These are phyloP conservation scores for Brenthis hecate DNA, from an alignment of 2,888 invertebrate genomes.

Conservation along the genomic window DNA sequence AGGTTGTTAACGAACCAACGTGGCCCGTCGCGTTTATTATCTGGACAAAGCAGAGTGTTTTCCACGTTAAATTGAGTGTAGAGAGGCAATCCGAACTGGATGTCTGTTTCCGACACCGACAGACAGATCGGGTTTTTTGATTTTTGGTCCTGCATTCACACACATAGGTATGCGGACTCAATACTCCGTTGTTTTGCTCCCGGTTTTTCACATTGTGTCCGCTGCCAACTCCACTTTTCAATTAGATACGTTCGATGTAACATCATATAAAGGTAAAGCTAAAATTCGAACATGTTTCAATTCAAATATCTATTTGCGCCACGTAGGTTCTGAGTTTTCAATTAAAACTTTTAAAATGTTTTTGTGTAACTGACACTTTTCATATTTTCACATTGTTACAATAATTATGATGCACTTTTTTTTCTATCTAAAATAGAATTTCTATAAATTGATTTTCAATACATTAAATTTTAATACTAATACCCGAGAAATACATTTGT, in stretches of 20 bases:
- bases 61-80: conserved; percentile 66
- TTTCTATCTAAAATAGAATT: too few species aligned
- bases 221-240: conserved; percentile 32
- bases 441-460: too few species aligned
- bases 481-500: too few species aligned
- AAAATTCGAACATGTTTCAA: conserved; percentile 1
- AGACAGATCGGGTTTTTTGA: conserved; percentile 68
- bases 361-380: background rate
- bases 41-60: conserved; percentile 77
- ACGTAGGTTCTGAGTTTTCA: background rate
- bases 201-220: conserved; percentile 30
- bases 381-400: too few species aligned
- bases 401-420: too few species aligned
- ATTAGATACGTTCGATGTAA: conserved; percentile 30
- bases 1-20: conserved; percentile 40
- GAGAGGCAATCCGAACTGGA: conserved; percentile 73
- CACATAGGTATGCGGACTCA: conserved; percentile 22
- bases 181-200: conserved; percentile 27
- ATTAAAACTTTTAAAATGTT: conserved; percentile 3
- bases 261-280: conserved; percentile 24
- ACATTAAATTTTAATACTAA: too few species aligned
- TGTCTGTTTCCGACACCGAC: conserved; percentile 72
- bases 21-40: conserved; percentile 54
- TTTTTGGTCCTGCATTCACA: conserved; percentile 62
- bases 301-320: conserved; percentile 12